Base-by-base conservation (phyloP, 2,113 vertebrate genomes). In the Terrapene triunguis region DNA sequence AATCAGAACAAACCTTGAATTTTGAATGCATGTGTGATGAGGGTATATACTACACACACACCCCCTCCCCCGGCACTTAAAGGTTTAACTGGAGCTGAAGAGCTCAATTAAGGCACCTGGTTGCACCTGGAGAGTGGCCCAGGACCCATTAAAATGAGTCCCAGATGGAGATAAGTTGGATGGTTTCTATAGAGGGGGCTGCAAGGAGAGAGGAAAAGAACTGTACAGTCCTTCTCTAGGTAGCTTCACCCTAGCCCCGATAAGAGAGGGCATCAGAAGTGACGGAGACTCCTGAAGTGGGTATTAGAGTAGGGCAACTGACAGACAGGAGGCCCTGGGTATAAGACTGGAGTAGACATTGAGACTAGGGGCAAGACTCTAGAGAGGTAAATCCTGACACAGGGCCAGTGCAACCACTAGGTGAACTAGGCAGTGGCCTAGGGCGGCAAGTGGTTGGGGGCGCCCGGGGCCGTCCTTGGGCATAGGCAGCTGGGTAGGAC, bases 21-120 rank as follows among this genome's bases (percentile, higher is more conserved):
- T 42, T 74, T 74, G 38, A 42, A 74, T 74, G n/a, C 35, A 8
- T 24, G 10, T 65, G 16, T 65, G 62, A 19, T 65, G 32, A 1
- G 2, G 2, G 13, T 8, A 16, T n/a, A 35, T 8, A 32, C 29
- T 42, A 42, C 11, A 44, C 6, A 5, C 59, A 2, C 21, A 3
- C 53, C 21, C 1, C 4, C 6, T 2, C 21, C 21, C 35, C 14
- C 2, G 32, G 16, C 32, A 65, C 16, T 65, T 35, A 35, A 16
- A n/a, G 4, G 35, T 35, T n/a, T 65, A 65, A n/a, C 32, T 65
- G 35, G 32, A 65, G 62, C 16, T n/a, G 32, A 65, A 69, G 16
- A 21, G 17, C 35, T n/a, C 35, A n/a, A n/a, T 69, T 69, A 69
- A 69, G 62, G 17, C 62, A n/a, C 62, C 8, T 19, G 32, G 62